Evolutionary conservation across 1,140 invertebrate species (phyloP), one percentile per base, ranked within the genome.

Genomic region (Cydia strobilella): DNA sequence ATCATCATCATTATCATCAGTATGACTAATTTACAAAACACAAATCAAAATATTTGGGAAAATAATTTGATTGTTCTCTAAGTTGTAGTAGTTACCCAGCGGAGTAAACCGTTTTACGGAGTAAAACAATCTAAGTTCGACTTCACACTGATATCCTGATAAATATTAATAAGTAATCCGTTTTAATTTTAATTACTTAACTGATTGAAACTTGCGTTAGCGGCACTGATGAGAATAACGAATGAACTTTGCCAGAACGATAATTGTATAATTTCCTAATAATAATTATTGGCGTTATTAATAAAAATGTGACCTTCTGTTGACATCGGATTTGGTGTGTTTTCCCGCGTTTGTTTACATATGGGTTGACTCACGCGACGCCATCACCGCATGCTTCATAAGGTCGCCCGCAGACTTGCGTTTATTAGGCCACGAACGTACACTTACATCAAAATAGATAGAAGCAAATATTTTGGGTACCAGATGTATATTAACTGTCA

Each of bases 311-410:
- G 13, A 48, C 5, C 15, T 15, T 48, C 1, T 48, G 45, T 48
- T 48, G 3, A 48, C 45, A 48, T 48, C 15, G 75, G 74, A 75
- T 76, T 77, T 77, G 71, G 77, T 51, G 73, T 48, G 10, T 81
- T 80, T 80, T 71, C 79, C 77, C 77, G 81, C 83, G 86, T 13
- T 87, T 89, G 85, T 89, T 89, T 89, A 88, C 83, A 84, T 85
- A 76, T 48, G 72, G 82, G 63, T 72, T 83, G 83, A 89, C 84
- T 84, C 87, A 81, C 74, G 79, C 79, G 88, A 87, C 85, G 84
- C 86, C 75, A 81, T 31, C 74, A 73, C 48, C 74, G 80, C 81
- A 76, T 62, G 85, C 86, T 89, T 90, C 81, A 69, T 85, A 79
- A 91, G 87, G 88, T 77, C 62, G 62, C 39, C 63, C 71, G 31